Evolutionary conservation across 2,888 invertebrate species (phyloP).

Genomic region (Drosophila stalkeri): DNA sequence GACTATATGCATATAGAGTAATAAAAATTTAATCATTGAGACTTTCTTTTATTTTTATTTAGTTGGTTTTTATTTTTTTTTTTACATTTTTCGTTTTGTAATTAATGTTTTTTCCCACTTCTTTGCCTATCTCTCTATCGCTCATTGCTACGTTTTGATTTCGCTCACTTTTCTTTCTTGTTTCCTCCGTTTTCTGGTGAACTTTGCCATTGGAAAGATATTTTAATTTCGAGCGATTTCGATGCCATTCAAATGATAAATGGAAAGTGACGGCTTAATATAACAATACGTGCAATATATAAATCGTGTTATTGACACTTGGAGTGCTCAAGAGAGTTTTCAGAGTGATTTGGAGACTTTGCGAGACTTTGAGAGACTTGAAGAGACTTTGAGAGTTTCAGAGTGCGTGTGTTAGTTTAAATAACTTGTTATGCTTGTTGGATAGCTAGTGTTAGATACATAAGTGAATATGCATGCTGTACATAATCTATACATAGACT

Average conservation of each 20-base stretch:
- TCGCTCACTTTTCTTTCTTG: conserved; percentile 37
- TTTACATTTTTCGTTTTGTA: conserved; percentile 15
- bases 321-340: conserved; percentile 9
- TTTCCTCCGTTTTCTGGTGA: conserved; percentile 38
- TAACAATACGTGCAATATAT: conserved; percentile 36
- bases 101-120: conserved; percentile 53
- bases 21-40: conserved; percentile 11
- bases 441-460: conserved; percentile 27
- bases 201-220: conserved; percentile 52
- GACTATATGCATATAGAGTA: conserved; percentile 12
- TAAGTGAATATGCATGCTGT: background rate
- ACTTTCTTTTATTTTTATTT: conserved; percentile 44
- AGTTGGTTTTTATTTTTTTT: background rate
- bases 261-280: conserved; percentile 53
- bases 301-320: conserved; percentile 57
- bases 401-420: conserved; percentile 43
- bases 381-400: background rate
- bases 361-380: background rate
- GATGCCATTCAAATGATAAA: conserved; percentile 43
- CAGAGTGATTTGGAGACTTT: background rate
- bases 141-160: conserved; percentile 22
- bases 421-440: conserved; percentile 61
- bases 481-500: background rate
- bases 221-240: conserved; percentile 52
- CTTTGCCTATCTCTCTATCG: background rate